These are phyloP conservation scores for Eupithecia inturbata DNA, from an alignment of 2,888 invertebrate species.

Conservation along the genomic window DNA sequence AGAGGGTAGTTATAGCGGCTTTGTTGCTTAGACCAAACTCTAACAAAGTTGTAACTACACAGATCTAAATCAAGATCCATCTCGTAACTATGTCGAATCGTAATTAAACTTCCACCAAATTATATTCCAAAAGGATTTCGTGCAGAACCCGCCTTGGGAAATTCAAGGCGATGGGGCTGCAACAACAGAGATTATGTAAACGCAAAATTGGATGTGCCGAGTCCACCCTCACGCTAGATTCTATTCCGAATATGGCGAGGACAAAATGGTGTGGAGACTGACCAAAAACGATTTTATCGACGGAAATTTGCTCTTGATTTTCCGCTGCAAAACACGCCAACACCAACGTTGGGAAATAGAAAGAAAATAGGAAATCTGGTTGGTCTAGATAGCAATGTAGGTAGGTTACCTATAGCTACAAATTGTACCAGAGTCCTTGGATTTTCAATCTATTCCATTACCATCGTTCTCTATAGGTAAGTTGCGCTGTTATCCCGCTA, in stretches of 20 bases:
- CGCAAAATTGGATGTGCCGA: constrained; percentile 65
- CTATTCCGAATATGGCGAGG: constrained; percentile 49
- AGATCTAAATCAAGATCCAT: constrained; percentile 29
- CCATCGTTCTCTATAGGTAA: not conserved
- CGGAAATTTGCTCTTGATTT: constrained; percentile 8
- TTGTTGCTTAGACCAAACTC: constrained; percentile 10
- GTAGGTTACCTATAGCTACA: not conserved
- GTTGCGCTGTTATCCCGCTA: not conserved
- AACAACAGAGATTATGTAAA: constrained; percentile 67
- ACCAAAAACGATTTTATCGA: constrained; percentile 21
- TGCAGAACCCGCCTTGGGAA: constrained; percentile 56
- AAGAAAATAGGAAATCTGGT: constrained; percentile 8
- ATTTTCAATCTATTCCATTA: not conserved
- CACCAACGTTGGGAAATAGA: not conserved
- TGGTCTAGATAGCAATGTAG: not conserved
- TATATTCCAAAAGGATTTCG: constrained; percentile 55
- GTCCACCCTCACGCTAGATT: constrained; percentile 46
- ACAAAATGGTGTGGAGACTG: constrained; percentile 31
- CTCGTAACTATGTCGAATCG: constrained; percentile 34
- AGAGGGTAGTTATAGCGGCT: not conserved
- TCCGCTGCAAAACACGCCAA: not conserved
- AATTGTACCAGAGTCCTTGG: not conserved
- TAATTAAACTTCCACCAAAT: constrained; percentile 52
- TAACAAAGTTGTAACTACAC: constrained; percentile 16
- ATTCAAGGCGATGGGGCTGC: constrained; percentile 61